Percentiles rank a stretch among this genome's conserved stretches.
Conservation (phyloP, 2,113 vertebrate genomes). For the Nyctereutes procyonoides region DNA sequence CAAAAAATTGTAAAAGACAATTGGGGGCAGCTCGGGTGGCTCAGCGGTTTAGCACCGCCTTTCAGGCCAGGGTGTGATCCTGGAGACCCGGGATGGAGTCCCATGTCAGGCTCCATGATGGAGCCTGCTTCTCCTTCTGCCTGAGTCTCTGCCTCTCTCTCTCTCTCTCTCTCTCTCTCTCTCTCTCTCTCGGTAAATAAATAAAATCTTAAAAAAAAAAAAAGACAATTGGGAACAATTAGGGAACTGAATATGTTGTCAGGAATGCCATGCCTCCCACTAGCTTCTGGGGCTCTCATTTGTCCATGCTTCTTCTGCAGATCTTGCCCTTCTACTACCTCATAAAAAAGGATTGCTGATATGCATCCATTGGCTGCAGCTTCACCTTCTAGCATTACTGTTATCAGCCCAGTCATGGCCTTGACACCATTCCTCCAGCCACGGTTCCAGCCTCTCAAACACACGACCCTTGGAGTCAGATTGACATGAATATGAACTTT, state of each 20-base stretch:
- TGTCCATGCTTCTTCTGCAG: not conserved
- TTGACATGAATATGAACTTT: not conserved
- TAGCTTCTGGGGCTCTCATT: not conserved
- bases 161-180: no score
- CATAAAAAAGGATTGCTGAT: not conserved
- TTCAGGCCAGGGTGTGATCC: no score
- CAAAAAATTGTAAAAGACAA: not conserved
- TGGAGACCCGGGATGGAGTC: no score
- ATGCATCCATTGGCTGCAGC: not conserved
- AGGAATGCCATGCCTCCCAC: not conserved
- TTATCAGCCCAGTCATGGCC: not conserved
- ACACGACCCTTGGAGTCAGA: not conserved
- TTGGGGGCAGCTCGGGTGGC: not conserved
- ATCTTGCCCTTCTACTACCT: not conserved
- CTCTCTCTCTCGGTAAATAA: no score
- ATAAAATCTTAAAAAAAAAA: no score
- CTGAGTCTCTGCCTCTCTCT: no score
- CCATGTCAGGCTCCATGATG: no score
- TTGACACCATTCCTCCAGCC: not conserved
- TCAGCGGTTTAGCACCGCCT: no score
- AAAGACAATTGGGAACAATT: not conserved
- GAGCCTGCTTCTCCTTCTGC: no score
- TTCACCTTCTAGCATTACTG: not conserved
- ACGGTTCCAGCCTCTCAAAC: not conserved
- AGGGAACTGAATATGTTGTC: not conserved